Conservation (phyloP, 2,888 invertebrate species). For the Drepana falcataria region DNA sequence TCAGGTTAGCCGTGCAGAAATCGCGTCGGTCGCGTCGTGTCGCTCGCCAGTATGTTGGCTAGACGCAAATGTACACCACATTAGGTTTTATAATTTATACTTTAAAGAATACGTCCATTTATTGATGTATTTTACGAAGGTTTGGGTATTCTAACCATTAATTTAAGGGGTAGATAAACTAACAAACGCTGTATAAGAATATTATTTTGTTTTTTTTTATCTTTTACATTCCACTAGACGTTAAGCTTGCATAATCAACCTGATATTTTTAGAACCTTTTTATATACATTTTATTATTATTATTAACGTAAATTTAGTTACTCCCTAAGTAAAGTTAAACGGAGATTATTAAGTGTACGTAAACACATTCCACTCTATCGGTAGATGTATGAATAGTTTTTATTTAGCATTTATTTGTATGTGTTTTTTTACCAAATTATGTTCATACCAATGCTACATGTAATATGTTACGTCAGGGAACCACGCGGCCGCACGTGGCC, state of each 20-base stretch:
- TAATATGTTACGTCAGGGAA: slow-evolving; percentile 3
- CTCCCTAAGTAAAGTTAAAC: slow-evolving; percentile 30
- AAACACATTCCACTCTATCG: slow-evolving; percentile 56
- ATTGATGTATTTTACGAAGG: slow-evolving; percentile 55
- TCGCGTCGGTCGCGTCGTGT: no score
- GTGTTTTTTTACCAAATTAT: slow-evolving; percentile 68
- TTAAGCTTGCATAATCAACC: slow-evolving; percentile 62
- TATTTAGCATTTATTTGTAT: slow-evolving; percentile 50
- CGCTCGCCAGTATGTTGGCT: no score
- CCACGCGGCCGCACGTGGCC: not conserved
- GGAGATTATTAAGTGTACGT: slow-evolving; percentile 60
- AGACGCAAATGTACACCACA: not conserved
- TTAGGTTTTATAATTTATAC: slow-evolving; percentile 15
- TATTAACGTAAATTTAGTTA: slow-evolving; percentile 17
- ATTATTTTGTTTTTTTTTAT: slow-evolving; percentile 17
- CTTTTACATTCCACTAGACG: slow-evolving; percentile 65
- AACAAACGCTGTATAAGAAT: slow-evolving; percentile 32
- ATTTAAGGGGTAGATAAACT: slow-evolving; percentile 63
- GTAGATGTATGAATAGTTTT: slow-evolving; percentile 57
- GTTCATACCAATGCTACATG: slow-evolving; percentile 69
- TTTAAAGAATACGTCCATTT: slow-evolving; percentile 35
- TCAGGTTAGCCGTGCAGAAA: no score
- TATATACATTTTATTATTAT: slow-evolving; percentile 24
- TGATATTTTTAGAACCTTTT: slow-evolving; percentile 26
- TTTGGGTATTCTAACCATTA: slow-evolving; percentile 73